Evolutionary conservation across 2,797 vertebrate genomes (phyloP).

Genomic region (Malurus leucopterus): DNA sequence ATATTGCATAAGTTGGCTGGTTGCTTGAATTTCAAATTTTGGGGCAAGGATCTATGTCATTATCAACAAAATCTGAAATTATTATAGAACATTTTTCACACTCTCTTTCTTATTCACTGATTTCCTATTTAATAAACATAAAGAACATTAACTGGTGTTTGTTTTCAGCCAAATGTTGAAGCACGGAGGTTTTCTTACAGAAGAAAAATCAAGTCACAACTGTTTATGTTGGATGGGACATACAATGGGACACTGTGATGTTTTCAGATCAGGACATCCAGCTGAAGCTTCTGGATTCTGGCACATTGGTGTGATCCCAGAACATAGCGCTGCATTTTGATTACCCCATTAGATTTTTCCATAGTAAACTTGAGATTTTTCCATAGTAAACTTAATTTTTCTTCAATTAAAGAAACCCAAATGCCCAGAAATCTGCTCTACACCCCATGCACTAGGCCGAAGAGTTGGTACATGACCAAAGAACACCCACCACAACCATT

Average conservation of each 20-base stretch:
- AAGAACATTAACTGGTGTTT: conserved; percentile 22
- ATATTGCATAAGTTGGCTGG: conserved; percentile 17
- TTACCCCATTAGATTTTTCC: background rate
- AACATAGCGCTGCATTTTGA: background rate
- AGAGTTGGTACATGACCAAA: background rate
- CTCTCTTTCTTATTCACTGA: conserved; percentile 18
- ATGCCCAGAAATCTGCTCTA: background rate
- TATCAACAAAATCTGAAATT: conserved; percentile 21
- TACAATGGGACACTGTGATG: background rate
- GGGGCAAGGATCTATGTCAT: conserved; percentile 9
- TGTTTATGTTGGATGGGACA: background rate
- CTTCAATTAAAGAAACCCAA: background rate
- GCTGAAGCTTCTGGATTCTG: background rate
- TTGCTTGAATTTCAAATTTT: conserved; percentile 25
- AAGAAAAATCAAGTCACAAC: background rate
- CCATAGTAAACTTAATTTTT: background rate
- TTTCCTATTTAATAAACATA: conserved; percentile 37
- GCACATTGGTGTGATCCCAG: background rate
- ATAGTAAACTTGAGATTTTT: background rate
- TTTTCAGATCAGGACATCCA: background rate
- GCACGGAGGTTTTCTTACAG: background rate
- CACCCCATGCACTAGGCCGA: background rate
- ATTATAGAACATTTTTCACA: conserved; percentile 7
- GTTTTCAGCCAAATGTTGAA: conserved; percentile 30
- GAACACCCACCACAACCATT: background rate